Evolutionary conservation across 2,888 invertebrate genomes (phyloP), one percentile per base, ranked within the genome.

Genomic region (Scelioninae gen. 2): DNA sequence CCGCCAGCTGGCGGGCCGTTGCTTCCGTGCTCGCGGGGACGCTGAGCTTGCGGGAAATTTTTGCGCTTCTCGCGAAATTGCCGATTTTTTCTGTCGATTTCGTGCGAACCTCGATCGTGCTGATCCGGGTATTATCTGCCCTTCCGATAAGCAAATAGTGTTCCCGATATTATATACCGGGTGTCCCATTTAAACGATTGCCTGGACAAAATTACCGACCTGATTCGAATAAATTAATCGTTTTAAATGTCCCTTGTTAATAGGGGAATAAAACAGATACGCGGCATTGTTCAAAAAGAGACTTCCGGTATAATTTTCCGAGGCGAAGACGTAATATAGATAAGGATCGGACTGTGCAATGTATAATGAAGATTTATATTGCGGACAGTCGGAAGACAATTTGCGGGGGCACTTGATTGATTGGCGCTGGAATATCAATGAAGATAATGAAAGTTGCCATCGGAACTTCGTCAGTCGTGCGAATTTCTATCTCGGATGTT

Each of bases 401-500:
- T 37, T 33, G 35, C 2, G 19, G 37, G 37, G 28, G 31, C 1
- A 28, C 9, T 28, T 57, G 57, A 57, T 57, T 57, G 57, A 57
- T 57, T 19, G 43, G 41, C 43, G 25, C 19, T 22, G 31, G 31
- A 57, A 43, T 57, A 57, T 57, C 28, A 31, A 45, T 57, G 33
- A 43, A 31, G 41, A 58, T 46, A 58, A 58, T 58, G 58, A 46
- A 58, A 45, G 46, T 35, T 58, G n/a, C 35, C 58, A 46, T 58
- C 45, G 22, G 33, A 35, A 58, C 46, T 58, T 35, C 45, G 13
- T 45, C 46, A 46, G 60, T 78, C 77, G 79, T 80, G n/a, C n/a
- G n/a, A n/a, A n/a, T n/a, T n/a, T n/a, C n/a, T n/a, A n/a, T n/a
- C n/a, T n/a, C n/a, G n/a, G n/a, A n/a, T n/a, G n/a, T n/a, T n/a